Conservation (phyloP, 2,888 invertebrate genomes). For the Meganola albula region DNA sequence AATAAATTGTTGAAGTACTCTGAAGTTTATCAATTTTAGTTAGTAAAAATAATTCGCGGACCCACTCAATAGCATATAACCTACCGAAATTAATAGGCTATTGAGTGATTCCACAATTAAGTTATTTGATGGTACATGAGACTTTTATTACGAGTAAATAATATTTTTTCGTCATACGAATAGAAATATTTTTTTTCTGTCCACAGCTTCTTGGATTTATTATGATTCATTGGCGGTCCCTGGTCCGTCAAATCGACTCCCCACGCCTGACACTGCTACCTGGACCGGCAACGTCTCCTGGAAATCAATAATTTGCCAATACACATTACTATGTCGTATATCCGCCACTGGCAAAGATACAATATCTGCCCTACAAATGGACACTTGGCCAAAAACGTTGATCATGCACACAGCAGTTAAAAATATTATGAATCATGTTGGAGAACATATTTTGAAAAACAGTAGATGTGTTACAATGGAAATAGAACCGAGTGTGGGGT, state of each 20-base stretch:
- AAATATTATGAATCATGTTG: background rate
- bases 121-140: too few relatives aligned
- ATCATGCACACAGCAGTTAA: background rate
- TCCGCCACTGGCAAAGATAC: background rate
- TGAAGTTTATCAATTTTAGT: too few relatives aligned
- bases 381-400: background rate
- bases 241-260: background rate
- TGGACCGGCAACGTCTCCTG: background rate
- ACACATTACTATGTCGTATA: background rate
- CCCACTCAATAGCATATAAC: too few relatives aligned
- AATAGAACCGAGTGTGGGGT: background rate
- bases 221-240: background rate
- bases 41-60: too few relatives aligned
- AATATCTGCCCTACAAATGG: background rate
- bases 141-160: too few relatives aligned
- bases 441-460: background rate
- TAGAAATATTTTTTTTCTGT: too few relatives aligned
- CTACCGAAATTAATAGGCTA: too few relatives aligned
- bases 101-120: too few relatives aligned
- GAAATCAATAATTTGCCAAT: background rate
- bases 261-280: background rate
- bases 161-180: too few relatives aligned
- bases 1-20: too few relatives aligned
- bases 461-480: background rate
- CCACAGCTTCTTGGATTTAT: too few relatives aligned